Base-by-base conservation (phyloP, 2,888 invertebrate species). In the Lasius platythorax region DNA sequence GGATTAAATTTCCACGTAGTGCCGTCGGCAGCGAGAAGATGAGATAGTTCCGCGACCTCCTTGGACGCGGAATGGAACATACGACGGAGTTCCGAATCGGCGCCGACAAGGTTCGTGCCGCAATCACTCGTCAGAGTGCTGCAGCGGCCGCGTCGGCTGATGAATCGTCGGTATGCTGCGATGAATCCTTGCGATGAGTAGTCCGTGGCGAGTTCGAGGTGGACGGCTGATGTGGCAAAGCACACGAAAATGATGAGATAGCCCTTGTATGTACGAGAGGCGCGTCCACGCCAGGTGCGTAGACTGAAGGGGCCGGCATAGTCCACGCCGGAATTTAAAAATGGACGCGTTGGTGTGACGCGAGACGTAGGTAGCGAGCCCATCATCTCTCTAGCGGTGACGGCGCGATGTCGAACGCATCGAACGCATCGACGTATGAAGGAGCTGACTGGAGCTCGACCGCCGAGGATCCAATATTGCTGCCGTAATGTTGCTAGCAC, bases 251-350 rank as follows among this genome's bases (percentile, higher is more conserved):
- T 0, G 0, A 12, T 3, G 8, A 78, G 4, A 0, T n/a, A 75
- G 0, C 43, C 28, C 8, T 73, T n/a, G n/a, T n/a, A n/a, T 73
- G 43, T 23, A 18, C 74, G 75, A 0, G 83, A 46, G 2, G 81
- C 83, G 37, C 89, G 66, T 1, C 87, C 85, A 11, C 72, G 76
- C 53, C 72, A 83, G 0, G 87, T 81, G 8, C 83, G 83, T 11
- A 91, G 3, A 0, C 46, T 43, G 64, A 89, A 43, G 0, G 91
- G 92, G 3, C 89, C 90, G 8, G 91, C 90, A 46, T 90, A 92
- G 43, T 91, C 89, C 0, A 92, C 68, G 0, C 89, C 91, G 0
- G 85, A 83, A 28, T 84, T 66, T 0, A 63, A 9, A 40, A 90
- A 91, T 0, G 88, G 46, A 0, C 86, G 83, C 6, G 86, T 79